Evolutionary conservation across 2,113 vertebrate genomes (phyloP).

Genomic region (Edolisoma coerulescens): DNA sequence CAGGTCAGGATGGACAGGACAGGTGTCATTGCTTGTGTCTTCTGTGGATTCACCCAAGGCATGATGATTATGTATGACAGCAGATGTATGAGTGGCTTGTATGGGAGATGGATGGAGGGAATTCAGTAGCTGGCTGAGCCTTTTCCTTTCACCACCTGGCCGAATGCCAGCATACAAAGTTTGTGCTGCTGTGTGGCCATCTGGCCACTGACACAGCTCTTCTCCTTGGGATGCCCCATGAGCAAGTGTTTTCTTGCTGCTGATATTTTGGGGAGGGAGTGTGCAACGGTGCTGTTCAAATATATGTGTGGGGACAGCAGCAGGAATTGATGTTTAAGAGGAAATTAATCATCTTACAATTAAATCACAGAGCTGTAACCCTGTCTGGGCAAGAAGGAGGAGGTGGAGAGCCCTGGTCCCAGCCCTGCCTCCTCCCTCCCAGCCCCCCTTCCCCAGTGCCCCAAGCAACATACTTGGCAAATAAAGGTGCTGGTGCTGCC

Average conservation of each 20-base stretch:
- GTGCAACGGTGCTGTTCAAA: rapidly evolving
- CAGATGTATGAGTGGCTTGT: neutral
- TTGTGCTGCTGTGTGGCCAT: neutral
- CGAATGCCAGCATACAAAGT: neutral
- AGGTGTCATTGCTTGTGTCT: rapidly evolving
- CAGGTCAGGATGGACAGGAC: neutral
- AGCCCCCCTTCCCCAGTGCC: neutral
- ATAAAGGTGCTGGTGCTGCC: neutral
- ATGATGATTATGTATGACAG: neutral
- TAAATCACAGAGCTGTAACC: neutral
- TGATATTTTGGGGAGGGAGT: neutral
- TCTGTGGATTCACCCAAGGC: neutral
- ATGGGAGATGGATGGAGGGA: neutral
- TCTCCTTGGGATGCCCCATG: neutral
- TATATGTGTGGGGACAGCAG: neutral
- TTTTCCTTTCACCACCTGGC: neutral
- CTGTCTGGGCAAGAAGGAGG: neutral
- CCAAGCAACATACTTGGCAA: neutral
- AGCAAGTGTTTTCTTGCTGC: neutral
- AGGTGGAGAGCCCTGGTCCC: neutral
- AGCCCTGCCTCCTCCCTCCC: neutral
- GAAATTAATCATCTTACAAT: neutral
- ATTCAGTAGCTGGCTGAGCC: neutral
- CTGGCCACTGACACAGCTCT: neutral
- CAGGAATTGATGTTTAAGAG: neutral